Percentiles rank a stretch among this genome's conserved stretches.
Evolutionary conservation across 2,888 invertebrate species (phyloP).

Genomic region (Microctonus aethiopoides): DNA sequence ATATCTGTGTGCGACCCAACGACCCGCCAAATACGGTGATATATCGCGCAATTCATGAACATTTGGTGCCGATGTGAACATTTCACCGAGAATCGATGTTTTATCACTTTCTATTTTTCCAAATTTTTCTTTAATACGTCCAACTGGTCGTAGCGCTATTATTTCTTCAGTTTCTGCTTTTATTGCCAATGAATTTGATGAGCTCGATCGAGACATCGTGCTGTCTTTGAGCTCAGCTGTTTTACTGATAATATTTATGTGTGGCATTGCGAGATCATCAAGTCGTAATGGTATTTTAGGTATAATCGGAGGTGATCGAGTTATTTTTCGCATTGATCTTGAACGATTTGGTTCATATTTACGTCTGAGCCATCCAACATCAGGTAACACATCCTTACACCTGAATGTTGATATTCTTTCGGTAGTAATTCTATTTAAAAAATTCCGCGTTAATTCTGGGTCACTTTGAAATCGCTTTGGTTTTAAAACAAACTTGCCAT

Average conservation of each 20-base stretch:
- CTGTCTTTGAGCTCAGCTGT: constrained; percentile 73
- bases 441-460: constrained; percentile 77
- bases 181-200: constrained; percentile 50
- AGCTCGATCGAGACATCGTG: constrained; percentile 30
- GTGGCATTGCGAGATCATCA: constrained; percentile 85
- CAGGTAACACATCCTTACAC: constrained; percentile 68
- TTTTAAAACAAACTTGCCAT: constrained; percentile 54
- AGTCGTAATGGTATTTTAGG: constrained; percentile 73
- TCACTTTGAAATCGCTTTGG: constrained; percentile 79
- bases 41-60: constrained; percentile 81
- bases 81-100: constrained; percentile 78
- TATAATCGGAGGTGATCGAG: constrained; percentile 73
- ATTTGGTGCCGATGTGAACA: constrained; percentile 85
- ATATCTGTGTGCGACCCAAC: constrained; percentile 85
- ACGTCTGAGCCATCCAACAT: constrained; percentile 73
- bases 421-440: constrained; percentile 68
- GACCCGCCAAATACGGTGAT: constrained; percentile 80
- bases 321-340: constrained; percentile 68
- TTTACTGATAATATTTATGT: constrained; percentile 91
- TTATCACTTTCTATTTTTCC: constrained; percentile 68
- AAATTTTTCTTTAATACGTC: constrained; percentile 78
- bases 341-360: constrained; percentile 72
- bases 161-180: constrained; percentile 61
- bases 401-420: constrained; percentile 67
- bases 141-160: constrained; percentile 72